Evolutionary conservation across 2,888 invertebrate genomes (phyloP).

Genomic region (Nowickia ferox): DNA sequence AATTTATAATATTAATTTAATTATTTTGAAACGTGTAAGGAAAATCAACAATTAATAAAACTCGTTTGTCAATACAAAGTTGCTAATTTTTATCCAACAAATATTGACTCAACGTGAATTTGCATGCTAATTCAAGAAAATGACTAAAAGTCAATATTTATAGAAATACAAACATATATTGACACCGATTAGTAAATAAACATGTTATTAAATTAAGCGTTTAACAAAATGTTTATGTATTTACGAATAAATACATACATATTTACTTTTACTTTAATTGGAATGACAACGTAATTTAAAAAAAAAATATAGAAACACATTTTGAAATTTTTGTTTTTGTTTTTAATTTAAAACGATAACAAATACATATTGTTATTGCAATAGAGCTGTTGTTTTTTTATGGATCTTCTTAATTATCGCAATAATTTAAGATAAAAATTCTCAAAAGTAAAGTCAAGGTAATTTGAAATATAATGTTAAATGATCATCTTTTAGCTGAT

Average conservation of each 20-base stretch:
- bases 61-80: conserved; percentile 19
- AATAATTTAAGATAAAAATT: conserved; percentile 44
- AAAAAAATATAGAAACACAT: background rate
- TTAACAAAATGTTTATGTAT: conserved; percentile 14
- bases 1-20: background rate
- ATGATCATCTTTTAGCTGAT: background rate
- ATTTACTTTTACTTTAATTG: background rate
- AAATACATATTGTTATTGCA: conserved; percentile 34
- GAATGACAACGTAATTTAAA: background rate
- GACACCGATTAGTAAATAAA: conserved; percentile 12
- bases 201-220: conserved; percentile 29
- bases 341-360: conserved; percentile 27
- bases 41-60: conserved; percentile 4
- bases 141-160: background rate
- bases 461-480: conserved; percentile 40
- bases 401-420: conserved; percentile 27
- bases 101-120: conserved; percentile 1
- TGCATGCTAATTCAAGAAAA: conserved; percentile 16
- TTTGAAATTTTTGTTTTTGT: conserved; percentile 19
- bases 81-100: conserved; percentile 31
- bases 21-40: background rate
- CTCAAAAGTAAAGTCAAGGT: conserved; percentile 58
- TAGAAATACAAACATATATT: conserved; percentile 4
- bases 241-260: background rate
- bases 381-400: conserved; percentile 1